Base-by-base conservation (phyloP, 2,888 invertebrate species). In the Sycophila texana region DNA sequence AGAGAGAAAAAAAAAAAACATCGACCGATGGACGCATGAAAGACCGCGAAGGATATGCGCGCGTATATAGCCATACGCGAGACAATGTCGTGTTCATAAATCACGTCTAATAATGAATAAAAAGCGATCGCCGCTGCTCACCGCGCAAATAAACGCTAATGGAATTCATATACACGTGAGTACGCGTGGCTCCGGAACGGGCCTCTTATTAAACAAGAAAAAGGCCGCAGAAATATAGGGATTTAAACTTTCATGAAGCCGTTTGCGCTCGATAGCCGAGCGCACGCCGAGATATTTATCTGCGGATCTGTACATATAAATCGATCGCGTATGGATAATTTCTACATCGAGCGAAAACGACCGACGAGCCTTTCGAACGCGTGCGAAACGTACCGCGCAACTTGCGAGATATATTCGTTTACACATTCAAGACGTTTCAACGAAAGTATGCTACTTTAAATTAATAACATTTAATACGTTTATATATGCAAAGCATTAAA, bases 31-130 rank as follows among this genome's bases (percentile, higher is more conserved):
- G 49, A 70, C 63, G 61, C 49, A 60, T 57, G 63, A 77, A 60
- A 20, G 61, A 53, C 58, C 53, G 39, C 65, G 51, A 58, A 68
- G 58, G 65, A 55, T 70, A 47, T 22, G 65, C 30, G 20, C 61
- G 26, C 22, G 61, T 26, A n/a, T n/a, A n/a, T 30, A 30, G n/a
- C 30, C 7, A 30, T 47, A 63, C 16, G 39, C 53, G 55, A 77
- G 77, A 78, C 81, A 81, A 78, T 78, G 73, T 78, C 65, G 75
- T 73, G 53, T 73, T 76, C 78, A 78, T 81, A 81, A 78, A 81
- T 81, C 81, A 81, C 81, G 75, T 75, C 61, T 81, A 81, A 81
- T 81, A 81, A 81, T 68, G 65, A 67, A 75, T 74, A 74, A 74
- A 76, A 77, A 77, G 58, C 70, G 74, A 80, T 58, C 75, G 47